A percentile compares a stretch with the other conserved stretches of the same genome.
Conservation (phyloP, 2,113 vertebrate species). For the Orcinus orca region DNA sequence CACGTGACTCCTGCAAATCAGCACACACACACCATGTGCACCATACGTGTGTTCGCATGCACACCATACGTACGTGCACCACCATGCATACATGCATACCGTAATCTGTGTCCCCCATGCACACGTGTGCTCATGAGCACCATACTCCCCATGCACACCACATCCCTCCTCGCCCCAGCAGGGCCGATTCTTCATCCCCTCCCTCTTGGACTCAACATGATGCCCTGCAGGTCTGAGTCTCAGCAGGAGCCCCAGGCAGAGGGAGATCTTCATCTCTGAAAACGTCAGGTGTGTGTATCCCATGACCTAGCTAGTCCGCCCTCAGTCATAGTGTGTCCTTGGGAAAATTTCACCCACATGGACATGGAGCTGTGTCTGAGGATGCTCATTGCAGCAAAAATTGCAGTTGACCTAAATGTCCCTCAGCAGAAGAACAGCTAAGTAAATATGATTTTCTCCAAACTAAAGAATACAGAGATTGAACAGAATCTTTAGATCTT, state of each 20-base stretch:
- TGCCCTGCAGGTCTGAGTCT: not conserved
- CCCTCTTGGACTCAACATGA: not conserved
- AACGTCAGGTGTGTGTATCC: not conserved
- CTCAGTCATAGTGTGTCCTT: not conserved
- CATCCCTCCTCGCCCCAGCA: not conserved
- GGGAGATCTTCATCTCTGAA: not conserved
- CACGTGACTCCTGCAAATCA: not conserved
- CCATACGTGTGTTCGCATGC: rapidly evolving
- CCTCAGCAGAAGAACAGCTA: not conserved
- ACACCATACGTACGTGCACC: not conserved
- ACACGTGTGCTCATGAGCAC: rapidly evolving
- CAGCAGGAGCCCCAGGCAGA: not conserved
- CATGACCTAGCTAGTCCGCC: no score
- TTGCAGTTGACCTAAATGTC: not conserved
- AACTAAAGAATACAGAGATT: not conserved
- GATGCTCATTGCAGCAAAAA: not conserved
- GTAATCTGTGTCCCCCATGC: not conserved
- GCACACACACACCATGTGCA: not conserved
- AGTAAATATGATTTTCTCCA: not conserved
- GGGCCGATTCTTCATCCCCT: no score
- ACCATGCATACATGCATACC: not conserved
- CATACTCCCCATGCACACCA: no score
- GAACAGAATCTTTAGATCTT: not conserved
- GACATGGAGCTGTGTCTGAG: not conserved
- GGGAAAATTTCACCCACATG: not conserved